phyloP scores from a whole-genome alignment of 2,113 vertebrate genomes.

The Cygnus atratus region DNA sequence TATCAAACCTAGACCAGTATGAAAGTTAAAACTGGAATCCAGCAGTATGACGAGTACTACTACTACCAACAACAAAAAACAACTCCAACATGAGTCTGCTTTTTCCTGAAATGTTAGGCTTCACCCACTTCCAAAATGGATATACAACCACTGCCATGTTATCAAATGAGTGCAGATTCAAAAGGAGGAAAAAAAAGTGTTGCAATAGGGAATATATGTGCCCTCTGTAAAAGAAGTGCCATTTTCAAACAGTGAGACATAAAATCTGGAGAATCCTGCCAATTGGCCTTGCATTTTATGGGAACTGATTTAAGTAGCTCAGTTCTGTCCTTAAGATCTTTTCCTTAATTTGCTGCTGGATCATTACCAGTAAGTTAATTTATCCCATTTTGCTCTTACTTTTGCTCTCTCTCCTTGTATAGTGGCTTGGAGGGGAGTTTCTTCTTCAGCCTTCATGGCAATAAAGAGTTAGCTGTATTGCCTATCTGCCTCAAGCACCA shows the following conservation, averaged over 20 bases:
- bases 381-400: not conserved
- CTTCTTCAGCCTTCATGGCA: not conserved
- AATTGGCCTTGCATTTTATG: slow-evolving; percentile 1
- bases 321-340: not conserved
- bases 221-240: not conserved
- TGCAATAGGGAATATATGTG: not conserved
- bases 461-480: not conserved
- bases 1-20: not conserved
- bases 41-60: not conserved
- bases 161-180: not conserved
- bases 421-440: not conserved
- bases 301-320: slow-evolving; percentile 10
- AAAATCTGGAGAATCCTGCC: not conserved
- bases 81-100: not conserved
- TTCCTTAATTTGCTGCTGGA: not conserved
- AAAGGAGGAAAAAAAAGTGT: not conserved
- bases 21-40: not conserved
- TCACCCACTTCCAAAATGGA: not conserved
- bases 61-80: not conserved
- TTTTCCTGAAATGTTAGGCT: not conserved
- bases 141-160: not conserved
- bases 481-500: not conserved
- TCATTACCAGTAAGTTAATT: not conserved
- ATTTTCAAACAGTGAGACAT: not conserved
- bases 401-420: not conserved